phyloP scores from a whole-genome alignment of 1,140 invertebrate genomes.

The Gonatopus flavifemur region DNA sequence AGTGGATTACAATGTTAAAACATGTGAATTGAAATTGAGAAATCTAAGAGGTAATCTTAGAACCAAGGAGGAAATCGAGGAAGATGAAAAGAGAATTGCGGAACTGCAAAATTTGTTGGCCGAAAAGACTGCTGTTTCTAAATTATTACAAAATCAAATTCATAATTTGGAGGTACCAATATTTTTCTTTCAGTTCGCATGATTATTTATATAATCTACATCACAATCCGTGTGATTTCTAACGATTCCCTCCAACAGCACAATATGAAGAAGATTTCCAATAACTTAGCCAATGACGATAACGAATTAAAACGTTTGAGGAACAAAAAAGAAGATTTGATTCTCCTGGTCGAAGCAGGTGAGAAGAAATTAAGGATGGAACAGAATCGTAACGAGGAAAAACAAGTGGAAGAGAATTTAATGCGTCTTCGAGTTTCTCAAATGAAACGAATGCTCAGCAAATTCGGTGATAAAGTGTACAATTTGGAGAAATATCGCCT shows the following conservation, averaged over 20 bases:
- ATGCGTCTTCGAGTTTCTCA: slow-evolving; percentile 62
- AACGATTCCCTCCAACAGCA: slow-evolving; percentile 39
- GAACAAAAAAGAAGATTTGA: slow-evolving; percentile 54
- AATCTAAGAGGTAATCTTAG: slow-evolving; percentile 36
- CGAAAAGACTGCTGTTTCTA: slow-evolving; percentile 48
- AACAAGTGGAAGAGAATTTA: slow-evolving; percentile 67
- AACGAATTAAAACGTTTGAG: slow-evolving; percentile 41
- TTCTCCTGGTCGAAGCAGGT: slow-evolving; percentile 57
- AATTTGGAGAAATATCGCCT: slow-evolving; percentile 63
- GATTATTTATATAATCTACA: too few species aligned
- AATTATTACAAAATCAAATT: slow-evolving; percentile 58
- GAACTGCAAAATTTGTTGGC: slow-evolving; percentile 50
- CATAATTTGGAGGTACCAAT: slow-evolving; percentile 55
- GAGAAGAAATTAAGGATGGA: slow-evolving; percentile 59
- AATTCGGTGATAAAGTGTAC: slow-evolving; percentile 62
- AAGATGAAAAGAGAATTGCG: slow-evolving; percentile 48
- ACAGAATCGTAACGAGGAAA: slow-evolving; percentile 54
- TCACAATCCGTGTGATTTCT: slow-evolving; percentile 3
- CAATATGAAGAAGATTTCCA: slow-evolving; percentile 37
- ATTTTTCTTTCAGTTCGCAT: background rate
- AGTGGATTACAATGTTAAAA: slow-evolving; percentile 42
- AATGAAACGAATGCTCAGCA: slow-evolving; percentile 59
- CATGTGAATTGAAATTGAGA: slow-evolving; percentile 41
- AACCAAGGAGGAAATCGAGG: slow-evolving; percentile 42
- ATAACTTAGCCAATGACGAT: slow-evolving; percentile 37